Percentiles rank a stretch among this genome's conserved stretches.
phyloP scores from a whole-genome alignment of 2,113 vertebrate species.

The Poicephalus meyeri region DNA sequence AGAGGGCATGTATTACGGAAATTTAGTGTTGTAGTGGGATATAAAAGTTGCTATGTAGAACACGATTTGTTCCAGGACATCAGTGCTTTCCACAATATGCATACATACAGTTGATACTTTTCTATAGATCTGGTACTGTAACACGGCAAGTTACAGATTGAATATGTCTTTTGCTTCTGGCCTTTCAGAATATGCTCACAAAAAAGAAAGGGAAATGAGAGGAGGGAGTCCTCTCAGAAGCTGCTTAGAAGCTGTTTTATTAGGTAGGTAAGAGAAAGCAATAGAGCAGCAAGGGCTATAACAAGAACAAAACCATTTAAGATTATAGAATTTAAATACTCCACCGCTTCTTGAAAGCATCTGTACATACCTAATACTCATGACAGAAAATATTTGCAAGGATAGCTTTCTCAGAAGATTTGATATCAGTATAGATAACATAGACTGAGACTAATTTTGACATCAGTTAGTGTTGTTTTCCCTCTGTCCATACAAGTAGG shows the following conservation, averaged over 20 bases:
- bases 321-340: background rate
- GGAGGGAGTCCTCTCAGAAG: background rate
- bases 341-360: background rate
- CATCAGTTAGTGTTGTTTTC: background rate
- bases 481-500: background rate
- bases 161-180: background rate
- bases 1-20: background rate
- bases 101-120: background rate
- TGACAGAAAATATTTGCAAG: background rate
- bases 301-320: background rate
- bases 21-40: background rate
- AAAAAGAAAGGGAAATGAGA: background rate
- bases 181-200: background rate
- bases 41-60: background rate
- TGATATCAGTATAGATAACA: background rate
- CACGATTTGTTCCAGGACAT: background rate
- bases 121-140: background rate
- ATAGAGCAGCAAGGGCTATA: background rate
- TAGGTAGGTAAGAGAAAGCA: background rate
- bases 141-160: fast-evolving
- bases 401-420: background rate
- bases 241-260: background rate
- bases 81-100: background rate
- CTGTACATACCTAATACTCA: background rate
- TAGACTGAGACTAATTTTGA: background rate